These are phyloP conservation scores for Alouatta palliata DNA, from an alignment of 2,113 vertebrate genomes.

Conservation along the genomic window DNA sequence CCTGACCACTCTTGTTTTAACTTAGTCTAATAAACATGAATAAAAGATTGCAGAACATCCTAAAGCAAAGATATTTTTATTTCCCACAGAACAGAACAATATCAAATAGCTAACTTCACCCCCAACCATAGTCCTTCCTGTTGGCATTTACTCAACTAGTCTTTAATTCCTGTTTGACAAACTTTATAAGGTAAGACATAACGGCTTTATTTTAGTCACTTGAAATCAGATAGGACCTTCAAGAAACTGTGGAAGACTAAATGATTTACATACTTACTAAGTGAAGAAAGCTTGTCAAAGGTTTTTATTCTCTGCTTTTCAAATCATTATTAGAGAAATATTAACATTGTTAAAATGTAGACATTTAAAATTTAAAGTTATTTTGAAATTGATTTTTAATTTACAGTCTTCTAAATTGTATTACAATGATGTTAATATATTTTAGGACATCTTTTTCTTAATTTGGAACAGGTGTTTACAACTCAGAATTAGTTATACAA, in stretches of 20 bases:
- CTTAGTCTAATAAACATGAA: conserved; percentile 68
- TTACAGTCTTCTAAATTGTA: not conserved
- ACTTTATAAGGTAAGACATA: conserved; percentile 76
- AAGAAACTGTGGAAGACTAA: not conserved
- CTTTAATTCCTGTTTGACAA: conserved; percentile 54
- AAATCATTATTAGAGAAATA: conserved; percentile 16
- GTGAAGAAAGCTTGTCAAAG: not conserved
- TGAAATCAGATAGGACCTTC: not conserved
- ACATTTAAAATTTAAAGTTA: conserved; percentile 16
- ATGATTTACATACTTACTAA: not conserved
- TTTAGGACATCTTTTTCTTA: not conserved
- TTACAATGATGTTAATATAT: conserved; percentile 22
- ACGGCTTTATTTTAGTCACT: conserved; percentile 53
- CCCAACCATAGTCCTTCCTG: conserved; percentile 16
- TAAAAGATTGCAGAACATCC: conserved; percentile 63
- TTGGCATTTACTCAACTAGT: conserved; percentile 52
- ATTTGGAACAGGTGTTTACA: conserved; percentile 10
- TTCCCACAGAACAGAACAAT: conserved; percentile 60
- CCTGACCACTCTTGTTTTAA: conserved; percentile 75
- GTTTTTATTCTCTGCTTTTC: not conserved
- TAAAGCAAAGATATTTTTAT: conserved; percentile 63
- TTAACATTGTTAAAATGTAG: not conserved
- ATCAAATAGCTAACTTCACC: not conserved
- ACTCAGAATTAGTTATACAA: conserved; percentile 3
- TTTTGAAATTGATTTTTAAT: conserved; percentile 35